A percentile compares a stretch with the other conserved stretches of the same genome.
Conservation (phyloP, 1,140 invertebrate genomes). For the Dryas iulia region DNA sequence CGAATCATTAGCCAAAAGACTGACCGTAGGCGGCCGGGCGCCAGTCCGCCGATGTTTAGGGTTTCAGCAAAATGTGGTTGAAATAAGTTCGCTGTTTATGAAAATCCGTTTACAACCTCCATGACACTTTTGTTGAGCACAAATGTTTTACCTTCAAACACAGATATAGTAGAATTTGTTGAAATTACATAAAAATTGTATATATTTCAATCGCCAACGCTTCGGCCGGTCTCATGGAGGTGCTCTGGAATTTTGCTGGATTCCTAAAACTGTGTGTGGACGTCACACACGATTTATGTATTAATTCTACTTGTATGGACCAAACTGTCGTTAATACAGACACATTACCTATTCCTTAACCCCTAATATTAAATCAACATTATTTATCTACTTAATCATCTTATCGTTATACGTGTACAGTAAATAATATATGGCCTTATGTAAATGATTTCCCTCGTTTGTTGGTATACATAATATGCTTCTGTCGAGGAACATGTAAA, state of each 20-base stretch:
- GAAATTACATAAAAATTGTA: slow-evolving; percentile 14
- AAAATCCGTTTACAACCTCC: slow-evolving; percentile 12
- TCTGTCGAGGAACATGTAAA: slow-evolving; percentile 56
- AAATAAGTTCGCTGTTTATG: slow-evolving; percentile 22
- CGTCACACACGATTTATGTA: slow-evolving; percentile 63
- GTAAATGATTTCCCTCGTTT: slow-evolving; percentile 74
- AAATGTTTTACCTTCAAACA: slow-evolving; percentile 12
- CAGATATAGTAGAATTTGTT: slow-evolving; percentile 1
- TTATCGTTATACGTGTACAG: slow-evolving; percentile 77
- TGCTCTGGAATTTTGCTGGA: slow-evolving; percentile 46
- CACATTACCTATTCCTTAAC: slow-evolving; percentile 71
- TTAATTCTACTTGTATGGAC: slow-evolving; percentile 77
- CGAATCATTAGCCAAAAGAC: slow-evolving; percentile 73
- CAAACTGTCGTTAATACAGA: slow-evolving; percentile 77
- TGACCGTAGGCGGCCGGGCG: slow-evolving; percentile 76
- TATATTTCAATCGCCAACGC: slow-evolving; percentile 19
- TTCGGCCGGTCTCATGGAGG: slow-evolving; percentile 23
- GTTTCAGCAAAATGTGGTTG: slow-evolving; percentile 52
- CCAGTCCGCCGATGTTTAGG: slow-evolving; percentile 57
- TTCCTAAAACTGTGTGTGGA: slow-evolving; percentile 51
- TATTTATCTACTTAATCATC: slow-evolving; percentile 77
- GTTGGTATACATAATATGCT: slow-evolving; percentile 62
- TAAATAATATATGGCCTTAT: slow-evolving; percentile 78
- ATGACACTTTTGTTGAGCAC: slow-evolving; percentile 24
- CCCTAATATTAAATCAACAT: slow-evolving; percentile 71